A percentile compares a stretch with the other conserved stretches of the same genome.
Conservation (phyloP, 2,797 vertebrate genomes). For the Decapterus maruadsi region DNA sequence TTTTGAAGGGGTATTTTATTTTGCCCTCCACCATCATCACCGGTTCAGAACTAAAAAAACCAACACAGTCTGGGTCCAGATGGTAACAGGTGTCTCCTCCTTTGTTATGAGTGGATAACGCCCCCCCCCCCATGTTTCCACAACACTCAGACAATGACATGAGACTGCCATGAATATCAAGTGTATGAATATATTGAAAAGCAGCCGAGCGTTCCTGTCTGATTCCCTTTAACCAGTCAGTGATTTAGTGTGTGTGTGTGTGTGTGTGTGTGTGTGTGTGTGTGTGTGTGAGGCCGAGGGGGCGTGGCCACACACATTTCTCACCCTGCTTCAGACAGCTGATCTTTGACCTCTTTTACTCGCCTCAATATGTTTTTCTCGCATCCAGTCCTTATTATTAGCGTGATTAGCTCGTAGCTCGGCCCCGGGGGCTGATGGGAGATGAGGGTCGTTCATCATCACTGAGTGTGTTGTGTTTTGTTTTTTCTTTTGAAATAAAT, state of each 20-base stretch:
- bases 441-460: slow-evolving; percentile 6
- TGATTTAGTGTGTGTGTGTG: neutral
- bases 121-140: neutral
- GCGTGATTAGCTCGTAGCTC: slow-evolving; percentile 15
- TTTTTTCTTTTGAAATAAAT: slow-evolving; percentile 13
- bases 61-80: neutral
- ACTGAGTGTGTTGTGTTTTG: neutral
- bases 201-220: slow-evolving; percentile 26
- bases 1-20: no score
- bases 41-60: neutral
- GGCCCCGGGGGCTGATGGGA: neutral
- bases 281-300: slow-evolving; percentile 23
- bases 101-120: slow-evolving; percentile 36
- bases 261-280: slow-evolving; percentile 29
- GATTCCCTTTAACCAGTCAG: slow-evolving; percentile 17
- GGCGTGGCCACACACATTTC: slow-evolving; percentile 46
- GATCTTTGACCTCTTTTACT: slow-evolving; percentile 57
- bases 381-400: slow-evolving; percentile 34
- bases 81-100: slow-evolving; percentile 31
- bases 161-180: slow-evolving; percentile 57
- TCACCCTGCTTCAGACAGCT: slow-evolving; percentile 24
- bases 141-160: slow-evolving; percentile 50
- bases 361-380: slow-evolving; percentile 46
- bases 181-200: slow-evolving; percentile 38
- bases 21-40: no score